phyloP scores from a whole-genome alignment of 2,888 invertebrate species.

The Lamproptera curius region DNA sequence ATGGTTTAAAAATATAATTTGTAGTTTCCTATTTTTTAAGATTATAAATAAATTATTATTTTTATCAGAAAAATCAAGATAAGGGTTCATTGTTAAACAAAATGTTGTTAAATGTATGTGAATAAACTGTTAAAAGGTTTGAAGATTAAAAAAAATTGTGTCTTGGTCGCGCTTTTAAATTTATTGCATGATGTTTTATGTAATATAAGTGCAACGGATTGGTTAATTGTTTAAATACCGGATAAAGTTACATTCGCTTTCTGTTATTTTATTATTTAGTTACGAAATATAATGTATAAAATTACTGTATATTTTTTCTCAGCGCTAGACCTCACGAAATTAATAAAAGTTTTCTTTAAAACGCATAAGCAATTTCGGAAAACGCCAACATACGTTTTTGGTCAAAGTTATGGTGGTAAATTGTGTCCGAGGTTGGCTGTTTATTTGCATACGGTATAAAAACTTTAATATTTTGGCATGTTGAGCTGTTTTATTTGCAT shows the following conservation, averaged over 20 bases:
- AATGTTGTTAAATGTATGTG: too few relatives aligned
- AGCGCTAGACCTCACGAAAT: slow-evolving; percentile 85
- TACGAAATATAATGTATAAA: slow-evolving; percentile 2
- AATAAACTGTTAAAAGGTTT: too few relatives aligned
- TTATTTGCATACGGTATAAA: slow-evolving; percentile 55
- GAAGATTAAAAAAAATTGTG: too few relatives aligned
- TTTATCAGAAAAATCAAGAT: too few relatives aligned
- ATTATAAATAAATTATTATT: too few relatives aligned
- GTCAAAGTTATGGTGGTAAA: slow-evolving; percentile 95
- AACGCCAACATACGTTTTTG: slow-evolving; percentile 89
- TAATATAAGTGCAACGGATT: background rate
- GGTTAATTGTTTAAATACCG: slow-evolving; percentile 1
- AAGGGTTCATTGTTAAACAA: too few relatives aligned
- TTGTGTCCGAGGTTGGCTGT: slow-evolving; percentile 79
- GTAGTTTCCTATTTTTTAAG: too few relatives aligned
- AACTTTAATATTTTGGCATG: slow-evolving; percentile 9
- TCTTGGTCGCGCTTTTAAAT: too few relatives aligned
- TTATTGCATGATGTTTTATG: background rate
- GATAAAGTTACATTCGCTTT: slow-evolving; percentile 1
- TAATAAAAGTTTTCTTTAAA: slow-evolving; percentile 83
- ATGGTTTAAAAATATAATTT: too few relatives aligned
- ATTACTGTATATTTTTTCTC: slow-evolving; percentile 29
- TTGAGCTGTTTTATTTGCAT: slow-evolving; percentile 3
- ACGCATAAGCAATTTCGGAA: slow-evolving; percentile 82
- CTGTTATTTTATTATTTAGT: slow-evolving; percentile 5